Base-by-base conservation (phyloP, 2,113 vertebrate species). In the Cottus gobio region DNA sequence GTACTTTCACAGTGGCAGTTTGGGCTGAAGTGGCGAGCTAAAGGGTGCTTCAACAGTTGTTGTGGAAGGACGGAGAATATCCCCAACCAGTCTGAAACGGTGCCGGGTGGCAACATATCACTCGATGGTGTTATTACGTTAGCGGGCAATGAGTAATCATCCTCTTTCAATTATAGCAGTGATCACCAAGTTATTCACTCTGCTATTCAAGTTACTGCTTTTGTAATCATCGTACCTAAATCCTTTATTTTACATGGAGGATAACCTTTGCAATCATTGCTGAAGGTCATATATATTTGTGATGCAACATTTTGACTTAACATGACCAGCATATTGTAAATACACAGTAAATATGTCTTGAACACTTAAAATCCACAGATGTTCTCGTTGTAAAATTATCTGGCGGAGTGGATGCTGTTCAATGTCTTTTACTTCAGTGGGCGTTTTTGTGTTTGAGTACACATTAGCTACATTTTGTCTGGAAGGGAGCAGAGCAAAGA, bases 31-130 rank as follows among this genome's bases (percentile, higher is more conserved):
- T 85, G 90, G 44, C 1, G 26, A 77, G 74, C 87, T 83, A 74
- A 89, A 90, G 87, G 86, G 86, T 86, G 83, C 91, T 90, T 91
- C 87, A 91, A 28, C 82, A 42, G 66, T 86, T 88, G 84, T 75
- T 90, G 46, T 85, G 70, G 83, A 80, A 74, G 84, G 83, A 83
- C 24, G 18, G 69, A 82, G 83, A 63, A 82, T 64, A 88, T 89
- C 69, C 72, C 67, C 79, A 83, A 85, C 75, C 64, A 80, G 87
- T 69, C 50, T 82, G 86, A 83, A 84, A 79, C 52, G 70, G 74
- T 4, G 16, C 37, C 56, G 75, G 61, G 18, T 68, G 70, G 63
- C 12, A 63, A 58, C 70, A 67, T 24, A 8, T 44, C 24, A 28
- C 60, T 44, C 24, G 2, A 36, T 54, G 71, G 58, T 52, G 56